phyloP scores from a whole-genome alignment of 2,797 vertebrate species.

The Lepus oiostolus region DNA sequence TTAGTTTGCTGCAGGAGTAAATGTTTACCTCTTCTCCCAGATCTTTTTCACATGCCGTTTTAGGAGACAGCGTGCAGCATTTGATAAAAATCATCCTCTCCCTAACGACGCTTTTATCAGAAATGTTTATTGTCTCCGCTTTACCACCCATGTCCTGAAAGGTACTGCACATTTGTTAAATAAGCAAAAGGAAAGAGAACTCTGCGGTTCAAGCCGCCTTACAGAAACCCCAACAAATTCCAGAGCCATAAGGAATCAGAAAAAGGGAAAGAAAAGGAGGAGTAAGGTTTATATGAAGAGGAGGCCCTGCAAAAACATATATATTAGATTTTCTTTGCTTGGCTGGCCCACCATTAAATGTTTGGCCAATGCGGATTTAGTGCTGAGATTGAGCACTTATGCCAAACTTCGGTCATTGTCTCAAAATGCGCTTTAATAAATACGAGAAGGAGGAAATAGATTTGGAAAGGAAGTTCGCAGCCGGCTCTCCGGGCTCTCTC shows the following conservation, averaged over 20 bases:
- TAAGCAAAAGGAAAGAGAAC: slow-evolving; percentile 79
- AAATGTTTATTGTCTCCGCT: slow-evolving; percentile 84
- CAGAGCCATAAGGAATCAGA: slow-evolving; percentile 60
- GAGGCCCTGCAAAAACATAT: slow-evolving; percentile 65
- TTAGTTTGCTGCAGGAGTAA: slow-evolving; percentile 85
- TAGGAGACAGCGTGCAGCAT: slow-evolving; percentile 73
- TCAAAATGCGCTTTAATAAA: slow-evolving; percentile 62
- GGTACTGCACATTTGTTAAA: slow-evolving; percentile 83
- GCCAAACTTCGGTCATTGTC: slow-evolving; percentile 30
- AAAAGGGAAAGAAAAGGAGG: neutral
- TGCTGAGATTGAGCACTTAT: slow-evolving; percentile 44
- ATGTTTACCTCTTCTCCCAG: slow-evolving; percentile 88
- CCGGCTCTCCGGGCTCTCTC: neutral
- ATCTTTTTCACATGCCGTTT: slow-evolving; percentile 88
- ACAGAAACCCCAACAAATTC: slow-evolving; percentile 70
- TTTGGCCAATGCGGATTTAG: slow-evolving; percentile 57
- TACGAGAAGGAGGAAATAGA: neutral
- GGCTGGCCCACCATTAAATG: slow-evolving; percentile 53
- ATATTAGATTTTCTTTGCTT: slow-evolving; percentile 65
- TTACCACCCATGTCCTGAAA: slow-evolving; percentile 85
- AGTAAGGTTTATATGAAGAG: slow-evolving; percentile 50
- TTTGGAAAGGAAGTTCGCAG: neutral
- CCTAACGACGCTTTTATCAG: slow-evolving; percentile 83
- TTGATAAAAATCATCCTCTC: slow-evolving; percentile 86
- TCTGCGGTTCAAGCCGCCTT: neutral